These are phyloP conservation scores for Aurelia sp. DNA, from an alignment of 30 jellyfish, hydroid and myxozoan species.

Conservation along the genomic window DNA sequence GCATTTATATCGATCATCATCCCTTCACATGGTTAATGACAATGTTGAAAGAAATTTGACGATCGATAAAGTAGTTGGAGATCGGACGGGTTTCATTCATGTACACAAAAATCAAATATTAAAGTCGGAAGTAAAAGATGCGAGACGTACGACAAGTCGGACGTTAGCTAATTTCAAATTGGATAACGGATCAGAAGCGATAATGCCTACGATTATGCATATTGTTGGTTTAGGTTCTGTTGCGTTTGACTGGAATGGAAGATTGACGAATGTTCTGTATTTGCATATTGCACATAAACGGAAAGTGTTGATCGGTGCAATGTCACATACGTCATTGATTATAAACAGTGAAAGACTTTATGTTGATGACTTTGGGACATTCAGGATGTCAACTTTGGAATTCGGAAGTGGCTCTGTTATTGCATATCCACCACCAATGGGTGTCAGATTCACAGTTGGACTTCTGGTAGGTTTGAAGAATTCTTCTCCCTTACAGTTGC, in stretches of 20 bases:
- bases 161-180: conserved; percentile 64
- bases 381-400: conserved; percentile 63
- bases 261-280: conserved; percentile 57
- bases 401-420: conserved; percentile 72
- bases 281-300: conserved; percentile 66
- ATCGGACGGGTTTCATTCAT: conserved; percentile 66
- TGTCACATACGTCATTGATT: conserved; percentile 73
- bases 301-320: conserved; percentile 57
- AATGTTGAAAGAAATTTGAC: conserved; percentile 48
- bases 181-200: conserved; percentile 69
- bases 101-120: conserved; percentile 64
- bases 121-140: conserved; percentile 64
- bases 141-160: conserved; percentile 65
- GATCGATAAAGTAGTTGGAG: conserved; percentile 53
- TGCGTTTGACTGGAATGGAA: conserved; percentile 73
- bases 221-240: conserved; percentile 61
- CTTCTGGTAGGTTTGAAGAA: conserved; percentile 41
- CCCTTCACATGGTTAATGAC: conserved; percentile 40
- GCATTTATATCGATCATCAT: conserved; percentile 55
- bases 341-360: conserved; percentile 52
- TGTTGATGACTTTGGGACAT: conserved; percentile 50
- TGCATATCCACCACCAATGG: conserved; percentile 82
- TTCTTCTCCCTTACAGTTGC: too few species aligned
- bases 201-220: conserved; percentile 73
- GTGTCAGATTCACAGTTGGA: conserved; percentile 70